These are phyloP conservation scores for Mylabris sibirica DNA, from an alignment of 2,888 invertebrate species.

Conservation along the genomic window DNA sequence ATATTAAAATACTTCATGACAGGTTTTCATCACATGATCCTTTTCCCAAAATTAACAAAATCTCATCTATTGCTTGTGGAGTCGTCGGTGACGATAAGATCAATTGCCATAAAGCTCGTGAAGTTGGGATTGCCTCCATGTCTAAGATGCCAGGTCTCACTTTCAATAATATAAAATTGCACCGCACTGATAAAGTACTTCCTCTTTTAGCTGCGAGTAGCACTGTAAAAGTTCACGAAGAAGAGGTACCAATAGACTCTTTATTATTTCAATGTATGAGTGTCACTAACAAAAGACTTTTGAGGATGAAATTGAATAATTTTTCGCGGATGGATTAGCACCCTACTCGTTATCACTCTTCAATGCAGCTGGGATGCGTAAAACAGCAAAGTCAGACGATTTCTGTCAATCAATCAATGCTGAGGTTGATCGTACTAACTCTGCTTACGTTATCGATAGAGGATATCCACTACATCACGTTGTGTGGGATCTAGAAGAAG, in stretches of 20 bases:
- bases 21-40: constrained; percentile 22
- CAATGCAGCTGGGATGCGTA: constrained; percentile 32
- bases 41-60: constrained; percentile 15
- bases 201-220: constrained; percentile 28
- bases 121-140: constrained; percentile 27
- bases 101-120: constrained; percentile 27
- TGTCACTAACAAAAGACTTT: neutral
- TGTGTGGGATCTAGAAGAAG: constrained; percentile 27
- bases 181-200: constrained; percentile 25
- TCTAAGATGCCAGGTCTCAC: constrained; percentile 23
- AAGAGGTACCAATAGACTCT: constrained; percentile 22
- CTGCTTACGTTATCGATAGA: constrained; percentile 22
- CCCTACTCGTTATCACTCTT: constrained; percentile 22
- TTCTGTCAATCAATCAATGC: constrained; percentile 21
- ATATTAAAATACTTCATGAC: constrained; percentile 44
- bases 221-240: constrained; percentile 25
- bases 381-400: constrained; percentile 27
- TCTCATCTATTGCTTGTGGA: constrained; percentile 20
- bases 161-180: constrained; percentile 22
- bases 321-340: constrained; percentile 2
- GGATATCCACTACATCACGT: constrained; percentile 22
- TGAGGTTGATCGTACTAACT: constrained; percentile 23
- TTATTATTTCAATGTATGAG: constrained; percentile 29
- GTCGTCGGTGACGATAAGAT: constrained; percentile 20
- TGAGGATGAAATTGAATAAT: constrained; percentile 2